A percentile compares a stretch with the other conserved stretches of the same genome.
Conservation (phyloP, 2,888 invertebrate genomes). For the Aphelenchoides bicaudatus region DNA sequence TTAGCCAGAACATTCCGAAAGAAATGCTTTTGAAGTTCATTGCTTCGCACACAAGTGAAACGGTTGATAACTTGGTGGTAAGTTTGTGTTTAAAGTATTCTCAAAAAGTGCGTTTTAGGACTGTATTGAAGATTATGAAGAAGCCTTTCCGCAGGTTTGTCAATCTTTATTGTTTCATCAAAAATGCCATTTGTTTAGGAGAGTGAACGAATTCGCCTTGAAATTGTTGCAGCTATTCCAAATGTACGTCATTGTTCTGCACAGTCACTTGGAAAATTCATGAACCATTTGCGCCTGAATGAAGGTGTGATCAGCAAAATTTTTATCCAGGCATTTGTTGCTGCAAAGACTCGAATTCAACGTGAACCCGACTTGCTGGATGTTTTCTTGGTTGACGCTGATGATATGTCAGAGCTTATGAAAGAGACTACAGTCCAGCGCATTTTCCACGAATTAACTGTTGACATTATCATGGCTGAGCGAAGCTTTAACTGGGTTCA, state of each 20-base stretch:
- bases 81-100: too few species aligned
- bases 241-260: constrained; percentile 6
- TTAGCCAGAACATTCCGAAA: too few species aligned
- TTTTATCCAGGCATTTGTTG: neutral
- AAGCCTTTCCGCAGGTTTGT: constrained; percentile 7
- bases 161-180: neutral
- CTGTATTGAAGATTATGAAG: constrained; percentile 16
- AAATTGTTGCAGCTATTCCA: neutral
- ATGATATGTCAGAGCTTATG: constrained; percentile 1
- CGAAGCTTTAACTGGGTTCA: constrained; percentile 9
- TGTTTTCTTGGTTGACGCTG: constrained; percentile 4
- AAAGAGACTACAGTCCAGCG: neutral
- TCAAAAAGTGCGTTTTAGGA: too few species aligned
- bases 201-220: neutral
- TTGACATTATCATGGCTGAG: constrained; percentile 10
- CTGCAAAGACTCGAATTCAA: constrained; percentile 9
- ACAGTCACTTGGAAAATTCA: constrained; percentile 12
- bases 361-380: constrained; percentile 10
- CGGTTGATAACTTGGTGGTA: too few species aligned
- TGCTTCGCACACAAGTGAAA: too few species aligned
- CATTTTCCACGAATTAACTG: constrained; percentile 14
- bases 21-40: too few species aligned
- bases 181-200: constrained; percentile 10
- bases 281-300: constrained; percentile 10
- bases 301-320: neutral